Conservation (phyloP, 2,797 vertebrate genomes). For the Epinephelus malabaricus region DNA sequence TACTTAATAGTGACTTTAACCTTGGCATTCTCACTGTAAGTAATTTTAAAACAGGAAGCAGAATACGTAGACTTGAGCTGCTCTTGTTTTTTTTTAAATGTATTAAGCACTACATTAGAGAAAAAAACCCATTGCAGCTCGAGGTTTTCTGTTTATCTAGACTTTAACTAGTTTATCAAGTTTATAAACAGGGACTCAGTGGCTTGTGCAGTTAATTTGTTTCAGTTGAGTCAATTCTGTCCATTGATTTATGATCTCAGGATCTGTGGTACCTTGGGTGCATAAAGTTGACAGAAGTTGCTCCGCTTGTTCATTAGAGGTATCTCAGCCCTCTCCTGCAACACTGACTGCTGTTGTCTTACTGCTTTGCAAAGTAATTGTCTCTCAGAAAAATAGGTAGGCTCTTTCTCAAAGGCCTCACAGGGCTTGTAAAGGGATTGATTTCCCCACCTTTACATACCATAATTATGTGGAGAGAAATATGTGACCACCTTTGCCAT, state of each 20-base stretch:
- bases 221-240: conserved; percentile 85
- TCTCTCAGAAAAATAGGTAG: neutral
- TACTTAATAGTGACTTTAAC: neutral
- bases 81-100: neutral
- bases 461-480: neutral
- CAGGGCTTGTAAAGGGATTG: conserved; percentile 18
- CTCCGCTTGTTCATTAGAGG: conserved; percentile 72
- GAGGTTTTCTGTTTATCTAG: conserved; percentile 41
- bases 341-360: conserved; percentile 35
- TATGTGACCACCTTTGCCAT: conserved; percentile 10
- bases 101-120: neutral
- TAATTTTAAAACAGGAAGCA: neutral
- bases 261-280: conserved; percentile 72
- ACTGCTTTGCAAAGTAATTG: conserved; percentile 40
- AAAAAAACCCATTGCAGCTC: neutral
- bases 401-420: conserved; percentile 9
- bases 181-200: conserved; percentile 68
- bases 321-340: conserved; percentile 18
- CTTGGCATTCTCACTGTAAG: neutral
- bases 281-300: conserved; percentile 78
- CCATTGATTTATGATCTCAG: conserved; percentile 88
- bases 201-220: conserved; percentile 84
- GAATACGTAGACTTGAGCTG: neutral
- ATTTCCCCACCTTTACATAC: conserved; percentile 22
- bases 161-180: conserved; percentile 57